Evolutionary conservation across 64 coral and sea anemone genomes (phyloP).

Genomic region (Orbicella faveolata): DNA sequence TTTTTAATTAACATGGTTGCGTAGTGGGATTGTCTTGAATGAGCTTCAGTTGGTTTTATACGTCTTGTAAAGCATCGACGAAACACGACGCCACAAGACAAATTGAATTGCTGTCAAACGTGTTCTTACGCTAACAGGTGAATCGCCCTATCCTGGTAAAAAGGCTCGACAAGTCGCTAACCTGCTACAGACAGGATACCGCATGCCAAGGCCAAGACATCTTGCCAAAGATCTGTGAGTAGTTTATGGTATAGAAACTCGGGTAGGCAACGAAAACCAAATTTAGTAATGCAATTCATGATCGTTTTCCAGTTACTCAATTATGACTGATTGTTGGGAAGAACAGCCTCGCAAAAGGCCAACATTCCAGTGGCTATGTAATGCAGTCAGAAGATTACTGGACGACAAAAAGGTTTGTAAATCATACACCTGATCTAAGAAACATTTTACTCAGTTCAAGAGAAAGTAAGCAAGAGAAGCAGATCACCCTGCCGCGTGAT

Average conservation of each 20-base stretch:
- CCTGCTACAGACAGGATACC: not conserved
- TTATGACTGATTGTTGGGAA: conserved; percentile 14
- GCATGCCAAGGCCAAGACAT: not conserved
- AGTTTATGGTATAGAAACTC: not conserved
- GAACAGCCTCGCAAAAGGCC: conserved; percentile 13
- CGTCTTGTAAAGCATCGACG: too few relatives aligned
- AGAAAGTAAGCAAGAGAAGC: too few relatives aligned
- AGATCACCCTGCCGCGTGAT: too few relatives aligned
- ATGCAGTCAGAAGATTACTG: not conserved
- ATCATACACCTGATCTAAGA: too few relatives aligned
- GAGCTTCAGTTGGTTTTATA: too few relatives aligned
- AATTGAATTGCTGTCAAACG: not conserved
- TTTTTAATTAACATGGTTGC: too few relatives aligned
- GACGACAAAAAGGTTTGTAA: not conserved
- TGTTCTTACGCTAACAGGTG: not conserved
- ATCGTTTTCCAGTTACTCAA: conserved; percentile 5
- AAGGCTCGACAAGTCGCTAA: not conserved
- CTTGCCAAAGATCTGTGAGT: not conserved
- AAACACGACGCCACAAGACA: not conserved
- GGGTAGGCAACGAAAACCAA: too few relatives aligned
- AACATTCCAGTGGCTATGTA: conserved; percentile 7
- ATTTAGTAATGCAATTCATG: not conserved
- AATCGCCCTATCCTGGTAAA: not conserved
- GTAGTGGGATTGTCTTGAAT: too few relatives aligned
- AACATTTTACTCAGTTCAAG: too few relatives aligned